A percentile compares a stretch with the other conserved stretches of the same genome.
Conservation (phyloP, 2,113 vertebrate genomes). For the Hippocampus guttulatus region DNA sequence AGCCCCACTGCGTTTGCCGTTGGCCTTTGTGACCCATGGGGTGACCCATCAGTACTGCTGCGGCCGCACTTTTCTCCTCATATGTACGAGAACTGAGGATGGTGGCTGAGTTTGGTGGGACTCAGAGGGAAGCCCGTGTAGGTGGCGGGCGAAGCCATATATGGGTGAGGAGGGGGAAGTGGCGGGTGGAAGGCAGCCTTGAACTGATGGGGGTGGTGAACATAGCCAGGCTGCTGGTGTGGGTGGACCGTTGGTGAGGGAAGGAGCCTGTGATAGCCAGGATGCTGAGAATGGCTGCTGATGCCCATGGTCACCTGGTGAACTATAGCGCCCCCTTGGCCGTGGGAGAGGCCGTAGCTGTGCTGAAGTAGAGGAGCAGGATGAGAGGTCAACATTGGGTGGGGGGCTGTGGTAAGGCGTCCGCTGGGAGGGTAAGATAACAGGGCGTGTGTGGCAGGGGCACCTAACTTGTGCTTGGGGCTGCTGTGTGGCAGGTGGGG, state of each 20-base stretch:
- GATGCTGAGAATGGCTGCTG: slow-evolving; percentile 70
- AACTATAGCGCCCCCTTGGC: slow-evolving; percentile 72
- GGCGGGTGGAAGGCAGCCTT: slow-evolving; percentile 76
- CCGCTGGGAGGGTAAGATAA: slow-evolving; percentile 78
- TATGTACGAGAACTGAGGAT: slow-evolving; percentile 90
- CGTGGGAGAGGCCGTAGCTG: slow-evolving; percentile 79
- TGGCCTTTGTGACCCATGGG: slow-evolving; percentile 32
- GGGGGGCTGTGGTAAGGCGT: slow-evolving; percentile 58
- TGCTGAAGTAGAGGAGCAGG: slow-evolving; percentile 83
- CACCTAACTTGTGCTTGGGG: slow-evolving; percentile 75
- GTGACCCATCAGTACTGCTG: slow-evolving; percentile 35
- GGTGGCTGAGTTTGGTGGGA: slow-evolving; percentile 85
- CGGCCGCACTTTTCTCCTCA: slow-evolving; percentile 68
- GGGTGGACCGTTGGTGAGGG: slow-evolving; percentile 73
- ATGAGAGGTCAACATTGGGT: slow-evolving; percentile 77
- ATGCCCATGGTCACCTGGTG: slow-evolving; percentile 92
- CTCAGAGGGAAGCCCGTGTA: slow-evolving; percentile 92
- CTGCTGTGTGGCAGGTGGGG: slow-evolving; percentile 83
- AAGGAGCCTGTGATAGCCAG: slow-evolving; percentile 71
- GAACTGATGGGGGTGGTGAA: slow-evolving; percentile 77
- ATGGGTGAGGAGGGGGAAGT: slow-evolving; percentile 85
- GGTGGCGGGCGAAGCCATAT: slow-evolving; percentile 85
- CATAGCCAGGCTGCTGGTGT: slow-evolving; percentile 46
- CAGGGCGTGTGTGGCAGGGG: slow-evolving; percentile 74
- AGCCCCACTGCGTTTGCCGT: slow-evolving; percentile 36